Evolutionary conservation across 2,888 invertebrate species (phyloP).

Genomic region (Erebia palarica): DNA sequence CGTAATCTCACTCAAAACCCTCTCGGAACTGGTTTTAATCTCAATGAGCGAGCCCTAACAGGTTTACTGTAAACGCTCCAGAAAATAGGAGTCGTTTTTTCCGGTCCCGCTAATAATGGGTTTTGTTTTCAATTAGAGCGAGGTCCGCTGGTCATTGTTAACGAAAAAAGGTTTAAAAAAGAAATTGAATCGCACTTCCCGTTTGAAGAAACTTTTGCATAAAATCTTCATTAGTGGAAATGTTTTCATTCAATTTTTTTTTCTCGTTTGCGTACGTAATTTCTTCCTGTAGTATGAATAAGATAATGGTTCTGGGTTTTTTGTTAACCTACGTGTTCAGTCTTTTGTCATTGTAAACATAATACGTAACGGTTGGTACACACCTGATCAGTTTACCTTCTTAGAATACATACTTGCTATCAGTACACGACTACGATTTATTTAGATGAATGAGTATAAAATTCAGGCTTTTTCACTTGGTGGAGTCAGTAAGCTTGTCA

Average conservation of each 20-base stretch:
- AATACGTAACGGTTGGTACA: not conserved
- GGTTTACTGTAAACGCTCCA: conserved; percentile 46
- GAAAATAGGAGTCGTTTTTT: conserved; percentile 46
- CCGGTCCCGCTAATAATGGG: conserved; percentile 48
- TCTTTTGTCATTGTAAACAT: not conserved
- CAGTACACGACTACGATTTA: no score
- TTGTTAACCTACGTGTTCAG: conserved; percentile 9
- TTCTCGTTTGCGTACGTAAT: conserved; percentile 36
- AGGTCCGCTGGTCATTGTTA: conserved; percentile 44
- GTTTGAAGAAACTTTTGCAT: conserved; percentile 45
- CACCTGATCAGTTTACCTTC: no score
- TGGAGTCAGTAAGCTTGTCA: no score
- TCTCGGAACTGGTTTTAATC: conserved; percentile 41
- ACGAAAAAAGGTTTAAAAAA: conserved; percentile 42
- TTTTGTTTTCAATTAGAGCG: conserved; percentile 49
- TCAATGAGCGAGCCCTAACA: conserved; percentile 47
- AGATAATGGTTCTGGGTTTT: conserved; percentile 28
- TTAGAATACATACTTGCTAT: no score
- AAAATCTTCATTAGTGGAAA: conserved; percentile 46
- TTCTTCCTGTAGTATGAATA: conserved; percentile 33
- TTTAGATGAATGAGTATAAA: no score
- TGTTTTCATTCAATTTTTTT: conserved; percentile 42
- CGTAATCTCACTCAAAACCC: conserved; percentile 54
- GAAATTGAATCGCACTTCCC: conserved; percentile 40
- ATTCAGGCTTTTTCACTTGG: no score